phyloP scores from a whole-genome alignment of 2,797 vertebrate genomes.

The Pempheris klunzingeri region DNA sequence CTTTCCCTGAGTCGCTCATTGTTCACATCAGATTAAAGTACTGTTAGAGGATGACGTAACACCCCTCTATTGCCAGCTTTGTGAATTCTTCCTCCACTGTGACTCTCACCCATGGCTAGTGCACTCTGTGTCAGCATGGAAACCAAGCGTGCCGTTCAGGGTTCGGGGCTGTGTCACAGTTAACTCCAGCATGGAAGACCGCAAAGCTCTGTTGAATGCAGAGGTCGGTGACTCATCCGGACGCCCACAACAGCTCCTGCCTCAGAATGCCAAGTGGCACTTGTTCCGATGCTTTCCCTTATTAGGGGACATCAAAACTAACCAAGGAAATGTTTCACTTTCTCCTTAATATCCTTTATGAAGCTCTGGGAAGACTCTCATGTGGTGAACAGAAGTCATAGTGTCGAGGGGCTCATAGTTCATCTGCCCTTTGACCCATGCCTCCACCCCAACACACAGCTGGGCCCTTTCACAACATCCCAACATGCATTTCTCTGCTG shows the following conservation, averaged over 20 bases:
- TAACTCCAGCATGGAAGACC: constrained; percentile 20
- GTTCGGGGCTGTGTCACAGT: constrained; percentile 23
- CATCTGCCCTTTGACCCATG: constrained; percentile 58
- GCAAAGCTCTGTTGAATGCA: constrained; percentile 39
- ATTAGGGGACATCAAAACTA: constrained; percentile 8
- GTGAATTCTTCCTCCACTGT: constrained; percentile 60
- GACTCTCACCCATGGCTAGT: constrained; percentile 52
- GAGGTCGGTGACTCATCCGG: constrained; percentile 42
- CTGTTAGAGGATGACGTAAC: constrained; percentile 47
- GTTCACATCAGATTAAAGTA: constrained; percentile 37
- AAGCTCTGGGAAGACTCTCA: constrained; percentile 8
- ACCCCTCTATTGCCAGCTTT: constrained; percentile 40
- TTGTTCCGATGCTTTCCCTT: constrained; percentile 11
- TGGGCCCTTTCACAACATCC: constrained; percentile 46
- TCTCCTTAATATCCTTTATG: neutral
- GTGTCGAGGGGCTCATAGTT: constrained; percentile 27
- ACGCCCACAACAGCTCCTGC: constrained; percentile 29
- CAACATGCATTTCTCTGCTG: constrained; percentile 29
- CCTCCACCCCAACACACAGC: constrained; percentile 50
- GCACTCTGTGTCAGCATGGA: constrained; percentile 57
- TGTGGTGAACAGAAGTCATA: constrained; percentile 33
- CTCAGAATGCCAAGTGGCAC: constrained; percentile 25
- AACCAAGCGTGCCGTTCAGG: constrained; percentile 42
- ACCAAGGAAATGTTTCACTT: constrained; percentile 1
- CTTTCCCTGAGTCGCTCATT: constrained; percentile 16